phyloP scores from a whole-genome alignment of 2,888 invertebrate species.

The Eucera pruinosa region DNA sequence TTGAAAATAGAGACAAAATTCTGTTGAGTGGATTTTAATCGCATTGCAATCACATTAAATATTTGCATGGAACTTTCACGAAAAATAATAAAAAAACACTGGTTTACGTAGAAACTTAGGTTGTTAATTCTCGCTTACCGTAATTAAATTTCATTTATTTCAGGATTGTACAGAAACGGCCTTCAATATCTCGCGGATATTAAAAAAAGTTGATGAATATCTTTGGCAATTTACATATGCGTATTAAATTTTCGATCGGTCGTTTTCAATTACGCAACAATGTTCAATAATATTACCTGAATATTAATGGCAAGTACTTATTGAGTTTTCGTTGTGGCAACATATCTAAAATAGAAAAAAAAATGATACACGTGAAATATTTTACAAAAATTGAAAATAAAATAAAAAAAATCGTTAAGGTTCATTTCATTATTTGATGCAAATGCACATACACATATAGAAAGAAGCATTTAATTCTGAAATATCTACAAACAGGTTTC shows the following conservation, averaged over 20 bases:
- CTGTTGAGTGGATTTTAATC: no score
- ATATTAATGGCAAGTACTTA: neutral
- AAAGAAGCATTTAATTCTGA: constrained; percentile 9
- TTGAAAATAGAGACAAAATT: no score
- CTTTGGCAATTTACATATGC: neutral
- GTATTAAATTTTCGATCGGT: neutral
- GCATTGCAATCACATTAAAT: neutral
- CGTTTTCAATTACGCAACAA: constrained; percentile 2
- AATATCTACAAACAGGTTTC: constrained; percentile 7
- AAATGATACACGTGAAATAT: neutral
- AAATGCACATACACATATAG: no score
- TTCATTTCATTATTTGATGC: neutral
- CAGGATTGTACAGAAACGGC: neutral
- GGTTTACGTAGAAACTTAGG: neutral
- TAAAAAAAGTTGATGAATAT: neutral
- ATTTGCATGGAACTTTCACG: neutral
- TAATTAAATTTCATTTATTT: neutral
- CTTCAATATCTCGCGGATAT: neutral
- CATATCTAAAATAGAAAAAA: neutral
- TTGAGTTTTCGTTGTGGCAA: neutral
- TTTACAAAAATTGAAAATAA: no score
- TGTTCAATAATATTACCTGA: neutral
- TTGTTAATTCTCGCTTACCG: neutral
- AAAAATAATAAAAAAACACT: neutral
- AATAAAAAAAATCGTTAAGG: neutral